Evolutionary conservation across 2,113 vertebrate genomes (phyloP), one percentile per base, ranked within the genome.

Genomic region (Saccopteryx leptura): DNA sequence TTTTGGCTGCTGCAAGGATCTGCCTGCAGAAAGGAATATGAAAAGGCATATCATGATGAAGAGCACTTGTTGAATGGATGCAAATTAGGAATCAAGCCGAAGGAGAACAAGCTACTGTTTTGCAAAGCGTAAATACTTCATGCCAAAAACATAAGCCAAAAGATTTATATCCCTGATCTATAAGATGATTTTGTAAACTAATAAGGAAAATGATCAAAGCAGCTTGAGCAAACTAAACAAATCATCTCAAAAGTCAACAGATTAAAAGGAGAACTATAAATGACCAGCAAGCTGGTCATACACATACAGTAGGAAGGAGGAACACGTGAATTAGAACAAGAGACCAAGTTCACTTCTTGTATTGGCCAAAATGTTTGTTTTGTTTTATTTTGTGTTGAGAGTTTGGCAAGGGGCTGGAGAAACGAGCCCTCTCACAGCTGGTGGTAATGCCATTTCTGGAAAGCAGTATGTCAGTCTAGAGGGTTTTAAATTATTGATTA

Each of bases 1-100:
- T 98, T 98, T 99, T 99, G 24, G 98, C 99, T 7, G 99, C 99
- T 0, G 99, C 99, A 54, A 99, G 99, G 96, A 99, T 98, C 18
- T 99, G 99, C 97, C 99, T 99, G 98, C 31, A 52, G 88, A 91
- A 28, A 94, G 88, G 60, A 97, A 93, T 0, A 65, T 0, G 1
- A 10, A 63, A 91, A 91, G 9, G 72, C 24, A 61, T 0, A 8
- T 46, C 24, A 24, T 5, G 4, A 52, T 24, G 56, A 76, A 56
- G 48, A 86, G 13, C 15, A 84, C 9, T 1, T 15, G 0, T 0
- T 1, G 7, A 75, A 46, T 1, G 2, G 0, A 3, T 11, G 9
- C 5, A 33, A 33, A 71, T 18, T 63, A 7, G 3, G 33, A 68
- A 33, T 9, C n/a, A 79, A 87, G 12, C 1, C 12, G 48, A 83